Evolutionary conservation across 2,888 invertebrate species (phyloP).

Genomic region (Drosophila nr. fundita): DNA sequence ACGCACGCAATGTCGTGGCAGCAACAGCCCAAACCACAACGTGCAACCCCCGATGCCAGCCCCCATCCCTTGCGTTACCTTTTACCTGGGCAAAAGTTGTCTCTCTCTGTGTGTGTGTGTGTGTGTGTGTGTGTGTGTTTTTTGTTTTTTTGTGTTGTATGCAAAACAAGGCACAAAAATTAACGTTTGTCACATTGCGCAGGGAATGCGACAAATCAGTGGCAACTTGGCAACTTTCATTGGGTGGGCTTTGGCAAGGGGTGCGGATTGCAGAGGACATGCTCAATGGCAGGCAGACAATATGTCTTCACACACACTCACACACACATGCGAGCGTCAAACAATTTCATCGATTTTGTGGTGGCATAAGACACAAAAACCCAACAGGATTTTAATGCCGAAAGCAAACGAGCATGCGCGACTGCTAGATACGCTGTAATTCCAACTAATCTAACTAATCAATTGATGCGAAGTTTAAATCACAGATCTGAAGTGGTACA

Average conservation of each 20-base stretch:
- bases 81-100: conserved; percentile 47
- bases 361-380: conserved; percentile 22
- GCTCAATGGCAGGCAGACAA: conserved; percentile 28
- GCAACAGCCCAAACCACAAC: conserved; percentile 41
- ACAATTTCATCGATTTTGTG: conserved; percentile 71
- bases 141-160: conserved; percentile 37
- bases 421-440: not conserved
- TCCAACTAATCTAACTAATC: not conserved
- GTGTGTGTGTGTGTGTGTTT: not conserved
- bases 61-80: not conserved
- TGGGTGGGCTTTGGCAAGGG: not conserved
- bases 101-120: not conserved
- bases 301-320: conserved; percentile 22
- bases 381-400: not conserved
- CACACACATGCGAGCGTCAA: conserved; percentile 42
- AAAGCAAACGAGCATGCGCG: not conserved
- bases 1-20: conserved; percentile 72
- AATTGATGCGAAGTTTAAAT: not conserved
- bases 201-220: conserved; percentile 77
- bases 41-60: not conserved
- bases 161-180: conserved; percentile 77
- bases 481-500: not conserved
- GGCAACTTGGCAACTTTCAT: conserved; percentile 45
- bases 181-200: conserved; percentile 79
- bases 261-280: not conserved